Conservation (phyloP, 2,888 invertebrate genomes). For the Corbicula japonica region DNA sequence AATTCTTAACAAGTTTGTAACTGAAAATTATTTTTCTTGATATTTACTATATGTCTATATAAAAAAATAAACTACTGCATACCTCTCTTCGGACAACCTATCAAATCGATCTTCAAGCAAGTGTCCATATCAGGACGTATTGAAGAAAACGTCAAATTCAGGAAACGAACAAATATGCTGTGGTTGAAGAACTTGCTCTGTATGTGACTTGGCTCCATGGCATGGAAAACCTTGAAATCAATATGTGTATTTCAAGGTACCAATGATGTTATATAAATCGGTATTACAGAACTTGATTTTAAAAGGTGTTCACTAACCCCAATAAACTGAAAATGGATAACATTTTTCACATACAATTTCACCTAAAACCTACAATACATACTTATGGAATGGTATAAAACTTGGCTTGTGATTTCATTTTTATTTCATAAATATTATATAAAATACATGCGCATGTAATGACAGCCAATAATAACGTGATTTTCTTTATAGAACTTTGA, state of each 20-base stretch:
- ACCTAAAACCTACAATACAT: no score
- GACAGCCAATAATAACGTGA: no score
- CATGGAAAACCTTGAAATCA: not conserved
- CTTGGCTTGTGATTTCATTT: no score
- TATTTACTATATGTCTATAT: no score
- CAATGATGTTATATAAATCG: not conserved
- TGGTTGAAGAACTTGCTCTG: not conserved
- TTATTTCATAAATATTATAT: no score
- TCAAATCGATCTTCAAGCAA: conserved; percentile 3
- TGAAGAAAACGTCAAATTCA: not conserved
- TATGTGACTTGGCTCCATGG: not conserved
- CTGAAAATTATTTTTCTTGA: no score
- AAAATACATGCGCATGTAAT: no score
- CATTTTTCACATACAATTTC: not conserved
- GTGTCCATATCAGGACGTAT: not conserved
- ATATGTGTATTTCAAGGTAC: not conserved
- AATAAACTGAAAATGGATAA: no score
- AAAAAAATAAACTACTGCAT: not conserved
- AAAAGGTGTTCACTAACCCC: not conserved
- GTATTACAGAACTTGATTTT: not conserved
- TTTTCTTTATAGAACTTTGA: no score
- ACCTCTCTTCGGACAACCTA: conserved; percentile 31
- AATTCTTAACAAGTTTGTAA: no score
- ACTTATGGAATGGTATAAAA: no score
- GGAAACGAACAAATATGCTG: conserved; percentile 2